phyloP scores from a whole-genome alignment of 2,113 vertebrate genomes.

The Sturnus vulgaris region DNA sequence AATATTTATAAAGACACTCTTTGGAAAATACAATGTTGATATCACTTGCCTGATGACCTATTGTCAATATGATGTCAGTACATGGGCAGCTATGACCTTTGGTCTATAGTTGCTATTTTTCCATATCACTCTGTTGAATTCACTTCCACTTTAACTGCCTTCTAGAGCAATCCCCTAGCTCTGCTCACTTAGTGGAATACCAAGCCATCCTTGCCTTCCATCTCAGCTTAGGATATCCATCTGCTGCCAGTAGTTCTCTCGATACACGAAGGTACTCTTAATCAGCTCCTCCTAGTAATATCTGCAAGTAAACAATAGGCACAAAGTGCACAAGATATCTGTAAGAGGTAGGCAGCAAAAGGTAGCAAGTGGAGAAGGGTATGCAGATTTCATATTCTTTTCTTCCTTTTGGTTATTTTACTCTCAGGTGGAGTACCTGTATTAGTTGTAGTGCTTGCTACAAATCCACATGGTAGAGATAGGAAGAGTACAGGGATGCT shows the following conservation, averaged over 20 bases:
- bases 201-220: background rate
- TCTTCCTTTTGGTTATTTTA: background rate
- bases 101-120: background rate
- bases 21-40: background rate
- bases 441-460: background rate
- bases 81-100: background rate
- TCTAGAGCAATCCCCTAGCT: background rate
- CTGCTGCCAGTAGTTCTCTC: background rate
- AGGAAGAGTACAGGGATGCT: fast-evolving
- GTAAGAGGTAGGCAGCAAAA: background rate
- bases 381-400: background rate
- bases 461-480: background rate
- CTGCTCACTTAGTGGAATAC: background rate
- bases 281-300: background rate
- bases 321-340: background rate
- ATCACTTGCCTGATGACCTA: background rate
- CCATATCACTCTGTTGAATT: background rate
- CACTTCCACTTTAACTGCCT: background rate
- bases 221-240: background rate
- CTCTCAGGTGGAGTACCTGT: background rate
- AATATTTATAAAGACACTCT: background rate
- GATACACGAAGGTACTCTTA: background rate
- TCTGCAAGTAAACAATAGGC: background rate
- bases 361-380: background rate
- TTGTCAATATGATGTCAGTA: background rate